Conservation (phyloP, 2,888 invertebrate species). For the Limnephilus lunatus region DNA sequence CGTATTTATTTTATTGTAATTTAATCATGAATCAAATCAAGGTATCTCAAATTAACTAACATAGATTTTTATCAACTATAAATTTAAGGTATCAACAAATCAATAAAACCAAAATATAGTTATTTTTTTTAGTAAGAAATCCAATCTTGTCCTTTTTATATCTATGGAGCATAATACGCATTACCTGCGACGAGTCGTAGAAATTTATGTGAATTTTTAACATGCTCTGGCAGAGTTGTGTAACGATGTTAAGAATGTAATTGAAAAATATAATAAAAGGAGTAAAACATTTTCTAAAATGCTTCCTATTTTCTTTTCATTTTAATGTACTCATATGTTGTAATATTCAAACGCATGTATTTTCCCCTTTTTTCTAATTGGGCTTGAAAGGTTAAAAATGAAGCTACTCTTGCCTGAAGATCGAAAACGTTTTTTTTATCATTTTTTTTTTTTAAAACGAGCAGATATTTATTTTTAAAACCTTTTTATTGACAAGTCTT, state of each 20-base stretch:
- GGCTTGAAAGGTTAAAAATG: background rate
- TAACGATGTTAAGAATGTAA: background rate
- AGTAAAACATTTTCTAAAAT: background rate
- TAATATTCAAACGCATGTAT: background rate
- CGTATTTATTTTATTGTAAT: too few species aligned
- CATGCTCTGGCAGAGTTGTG: background rate
- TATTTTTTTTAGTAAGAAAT: background rate
- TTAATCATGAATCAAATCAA: too few species aligned
- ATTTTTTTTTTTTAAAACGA: background rate
- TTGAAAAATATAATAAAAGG: background rate
- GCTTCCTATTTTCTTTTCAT: background rate
- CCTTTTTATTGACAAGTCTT: too few species aligned
- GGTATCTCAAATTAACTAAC: too few species aligned
- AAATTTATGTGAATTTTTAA: slow-evolving; percentile 22
- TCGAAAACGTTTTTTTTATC: background rate
- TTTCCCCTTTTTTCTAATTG: background rate
- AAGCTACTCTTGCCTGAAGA: background rate
- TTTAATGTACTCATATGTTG: background rate
- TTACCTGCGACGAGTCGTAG: background rate
- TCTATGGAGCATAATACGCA: background rate
- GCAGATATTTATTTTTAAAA: background rate
- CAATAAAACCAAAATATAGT: too few species aligned
- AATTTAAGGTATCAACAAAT: too few species aligned
- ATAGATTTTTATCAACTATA: too few species aligned
- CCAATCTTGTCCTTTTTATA: background rate